Evolutionary conservation across 1,140 invertebrate genomes (phyloP).

Genomic region (Goniozus legneri): DNA sequence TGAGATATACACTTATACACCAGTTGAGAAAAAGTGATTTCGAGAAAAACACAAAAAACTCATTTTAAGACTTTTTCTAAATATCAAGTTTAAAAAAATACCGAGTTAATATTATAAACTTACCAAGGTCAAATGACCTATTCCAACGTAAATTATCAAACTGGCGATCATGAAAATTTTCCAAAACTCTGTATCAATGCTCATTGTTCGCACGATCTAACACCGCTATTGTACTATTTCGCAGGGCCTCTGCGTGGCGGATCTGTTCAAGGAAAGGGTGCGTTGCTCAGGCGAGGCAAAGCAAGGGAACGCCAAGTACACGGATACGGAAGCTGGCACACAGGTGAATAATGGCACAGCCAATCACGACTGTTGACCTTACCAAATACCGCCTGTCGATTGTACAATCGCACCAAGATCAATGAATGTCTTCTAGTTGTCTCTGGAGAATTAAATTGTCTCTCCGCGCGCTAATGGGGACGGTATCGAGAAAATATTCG

Average conservation of each 20-base stretch:
- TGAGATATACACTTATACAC: too few species aligned
- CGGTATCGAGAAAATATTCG: conserved; percentile 6
- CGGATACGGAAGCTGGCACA: conserved; percentile 30
- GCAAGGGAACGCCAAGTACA: conserved; percentile 30
- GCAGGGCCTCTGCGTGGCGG: conserved; percentile 36
- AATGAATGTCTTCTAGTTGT: conserved; percentile 28
- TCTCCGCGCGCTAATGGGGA: not conserved
- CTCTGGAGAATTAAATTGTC: conserved; percentile 4
- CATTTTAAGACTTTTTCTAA: too few species aligned
- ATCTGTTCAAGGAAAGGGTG: conserved; percentile 38
- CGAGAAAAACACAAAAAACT: too few species aligned
- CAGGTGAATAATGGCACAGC: conserved; percentile 53
- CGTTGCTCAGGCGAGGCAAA: conserved; percentile 22
- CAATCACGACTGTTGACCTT: conserved; percentile 46
- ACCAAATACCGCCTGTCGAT: conserved; percentile 39
- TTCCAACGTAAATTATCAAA: too few species aligned
- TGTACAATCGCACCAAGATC: conserved; percentile 22
- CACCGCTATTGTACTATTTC: conserved; percentile 4
- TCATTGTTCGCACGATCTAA: too few species aligned
- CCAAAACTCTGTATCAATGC: too few species aligned
- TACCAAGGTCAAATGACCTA: too few species aligned
- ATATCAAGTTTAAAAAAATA: too few species aligned
- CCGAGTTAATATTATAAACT: too few species aligned
- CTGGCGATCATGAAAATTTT: too few species aligned
- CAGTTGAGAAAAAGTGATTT: too few species aligned